These are phyloP conservation scores for Masnerella sp. DNA, from an alignment of 2,888 invertebrate genomes.

Conservation along the genomic window DNA sequence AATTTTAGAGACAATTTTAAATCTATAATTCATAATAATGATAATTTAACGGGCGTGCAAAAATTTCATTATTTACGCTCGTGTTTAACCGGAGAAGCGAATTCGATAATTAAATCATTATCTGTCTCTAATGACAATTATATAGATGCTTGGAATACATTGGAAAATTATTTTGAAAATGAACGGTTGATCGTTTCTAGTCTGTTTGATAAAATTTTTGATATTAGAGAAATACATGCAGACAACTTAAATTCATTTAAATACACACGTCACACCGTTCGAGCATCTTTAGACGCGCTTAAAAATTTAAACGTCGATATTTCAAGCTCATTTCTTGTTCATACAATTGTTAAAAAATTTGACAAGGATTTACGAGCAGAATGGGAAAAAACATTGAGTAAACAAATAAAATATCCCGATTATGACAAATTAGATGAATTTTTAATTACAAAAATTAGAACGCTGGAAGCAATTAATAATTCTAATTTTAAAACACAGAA, in stretches of 20 bases:
- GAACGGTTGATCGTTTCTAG: background rate
- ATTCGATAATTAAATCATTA: background rate
- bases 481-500: no score
- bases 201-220: background rate
- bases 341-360: background rate
- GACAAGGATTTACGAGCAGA: background rate
- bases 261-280: background rate
- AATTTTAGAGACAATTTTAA: no score
- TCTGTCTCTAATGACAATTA: slow-evolving; percentile 7
- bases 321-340: background rate
- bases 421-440: no score
- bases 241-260: background rate
- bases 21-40: background rate
- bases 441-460: background rate
- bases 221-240: background rate
- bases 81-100: slow-evolving; percentile 11
- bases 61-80: slow-evolving; percentile 22
- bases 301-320: slow-evolving; percentile 4
- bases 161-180: slow-evolving; percentile 1
- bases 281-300: background rate
- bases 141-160: background rate
- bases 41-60: background rate
- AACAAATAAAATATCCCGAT: no score
- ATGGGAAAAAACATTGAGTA: background rate
- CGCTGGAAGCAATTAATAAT: background rate